Conservation (phyloP, 1,140 invertebrate species). For the Trichoplusia ni region DNA sequence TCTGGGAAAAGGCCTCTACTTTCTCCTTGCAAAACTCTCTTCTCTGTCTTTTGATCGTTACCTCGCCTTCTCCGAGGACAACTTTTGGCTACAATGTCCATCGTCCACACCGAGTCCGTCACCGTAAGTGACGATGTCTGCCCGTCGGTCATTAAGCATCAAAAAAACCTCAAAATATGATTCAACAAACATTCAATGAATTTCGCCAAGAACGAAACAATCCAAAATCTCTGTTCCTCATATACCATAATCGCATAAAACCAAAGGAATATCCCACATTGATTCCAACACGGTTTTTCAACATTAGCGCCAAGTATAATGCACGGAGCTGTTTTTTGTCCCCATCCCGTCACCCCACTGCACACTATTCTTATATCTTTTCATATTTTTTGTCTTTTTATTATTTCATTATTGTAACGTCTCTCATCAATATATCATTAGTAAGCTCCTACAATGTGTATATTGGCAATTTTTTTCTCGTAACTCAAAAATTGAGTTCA, state of each 20-base stretch:
- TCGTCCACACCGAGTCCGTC: too few species aligned
- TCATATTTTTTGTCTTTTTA: constrained; percentile 48
- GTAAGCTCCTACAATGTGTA: constrained; percentile 54
- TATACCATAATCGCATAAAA: neutral
- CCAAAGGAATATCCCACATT: neutral
- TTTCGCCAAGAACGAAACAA: too few species aligned
- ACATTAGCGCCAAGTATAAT: constrained; percentile 14
- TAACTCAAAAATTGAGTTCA: constrained; percentile 66
- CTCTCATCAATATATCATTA: constrained; percentile 77
- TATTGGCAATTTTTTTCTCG: constrained; percentile 73
- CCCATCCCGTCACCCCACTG: constrained; percentile 4
- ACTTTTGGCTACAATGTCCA: too few species aligned
- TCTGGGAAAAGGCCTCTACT: too few species aligned
- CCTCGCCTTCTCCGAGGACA: too few species aligned
- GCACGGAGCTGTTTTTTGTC: constrained; percentile 33
- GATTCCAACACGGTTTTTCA: neutral
- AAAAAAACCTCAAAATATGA: too few species aligned
- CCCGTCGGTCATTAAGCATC: too few species aligned
- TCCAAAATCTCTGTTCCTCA: too few species aligned
- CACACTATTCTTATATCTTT: constrained; percentile 36
- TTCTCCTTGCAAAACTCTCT: too few species aligned
- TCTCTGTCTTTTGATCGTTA: too few species aligned
- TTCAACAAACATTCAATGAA: too few species aligned
- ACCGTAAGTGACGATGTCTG: too few species aligned
- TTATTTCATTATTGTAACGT: constrained; percentile 63